A percentile compares a stretch with the other conserved stretches of the same genome.
These are phyloP conservation scores for Poeciliopsis paucimaculata DNA, from an alignment of 2,797 vertebrate species.

Conservation along the genomic window DNA sequence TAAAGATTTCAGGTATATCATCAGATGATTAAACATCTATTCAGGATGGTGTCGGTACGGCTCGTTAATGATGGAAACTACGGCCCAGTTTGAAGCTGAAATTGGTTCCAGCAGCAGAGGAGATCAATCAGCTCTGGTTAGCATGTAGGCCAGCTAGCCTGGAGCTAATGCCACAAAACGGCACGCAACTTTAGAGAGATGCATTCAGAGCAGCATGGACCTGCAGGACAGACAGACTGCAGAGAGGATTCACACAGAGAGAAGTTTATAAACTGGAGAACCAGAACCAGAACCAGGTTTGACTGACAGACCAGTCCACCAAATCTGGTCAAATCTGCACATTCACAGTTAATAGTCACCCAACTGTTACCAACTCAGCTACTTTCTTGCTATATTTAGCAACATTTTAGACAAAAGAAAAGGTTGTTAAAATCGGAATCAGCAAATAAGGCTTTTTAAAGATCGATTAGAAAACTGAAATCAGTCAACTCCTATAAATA, in stretches of 20 bases:
- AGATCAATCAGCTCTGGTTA: slow-evolving; percentile 21
- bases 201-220: not conserved
- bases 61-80: not conserved
- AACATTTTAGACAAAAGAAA: no score
- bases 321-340: no score
- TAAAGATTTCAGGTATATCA: not conserved
- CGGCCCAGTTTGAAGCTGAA: slow-evolving; percentile 1
- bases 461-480: no score
- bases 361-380: no score
- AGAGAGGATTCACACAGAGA: slow-evolving; percentile 23
- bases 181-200: slow-evolving; percentile 33
- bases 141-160: slow-evolving; percentile 5
- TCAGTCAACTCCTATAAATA: no score
- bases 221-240: slow-evolving; percentile 8
- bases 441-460: no score
- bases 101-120: slow-evolving; percentile 11
- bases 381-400: no score
- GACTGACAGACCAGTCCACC: no score
- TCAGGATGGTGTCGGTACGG: not conserved
- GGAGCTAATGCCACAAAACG: slow-evolving; percentile 14
- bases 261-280: slow-evolving; percentile 6
- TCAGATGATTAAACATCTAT: not conserved
- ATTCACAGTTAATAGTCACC: no score
- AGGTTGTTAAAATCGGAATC: no score
- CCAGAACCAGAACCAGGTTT: not conserved